phyloP scores from a whole-genome alignment of 2,113 vertebrate genomes.

The Brachyhypopomus occidentalis region DNA sequence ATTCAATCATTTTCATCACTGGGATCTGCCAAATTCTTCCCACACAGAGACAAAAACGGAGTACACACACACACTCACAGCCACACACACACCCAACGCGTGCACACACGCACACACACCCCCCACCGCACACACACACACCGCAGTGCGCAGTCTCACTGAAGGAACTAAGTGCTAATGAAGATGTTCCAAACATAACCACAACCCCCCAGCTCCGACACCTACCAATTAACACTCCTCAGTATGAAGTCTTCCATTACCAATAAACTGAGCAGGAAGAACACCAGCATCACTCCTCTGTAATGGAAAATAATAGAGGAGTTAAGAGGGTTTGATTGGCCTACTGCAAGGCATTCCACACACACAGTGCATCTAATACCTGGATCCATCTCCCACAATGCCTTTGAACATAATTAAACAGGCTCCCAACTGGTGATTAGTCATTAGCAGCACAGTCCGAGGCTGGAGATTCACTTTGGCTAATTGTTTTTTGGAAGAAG shows the following conservation, averaged over 20 bases:
- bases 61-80: neutral
- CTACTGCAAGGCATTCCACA: conserved; percentile 75
- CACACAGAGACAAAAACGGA: too few species aligned
- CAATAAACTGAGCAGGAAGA: conserved; percentile 78
- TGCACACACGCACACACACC: conserved; percentile 36
- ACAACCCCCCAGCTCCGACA: conserved; percentile 75
- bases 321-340: conserved; percentile 83
- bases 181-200: conserved; percentile 79
- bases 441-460: conserved; percentile 87
- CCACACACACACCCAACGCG: neutral
- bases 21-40: too few species aligned
- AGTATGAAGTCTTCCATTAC: conserved; percentile 77
- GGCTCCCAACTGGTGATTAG: conserved; percentile 86
- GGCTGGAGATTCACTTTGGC: conserved; percentile 79
- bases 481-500: conserved; percentile 66
- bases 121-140: too few species aligned
- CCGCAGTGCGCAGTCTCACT: conserved; percentile 54
- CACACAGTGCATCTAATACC: conserved; percentile 70
- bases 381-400: conserved; percentile 79
- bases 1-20: neutral
- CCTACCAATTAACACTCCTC: conserved; percentile 84
- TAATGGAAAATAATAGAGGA: conserved; percentile 86
- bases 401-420: conserved; percentile 89
- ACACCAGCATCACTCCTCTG: conserved; percentile 76
- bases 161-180: conserved; percentile 76